Conservation (phyloP, 2,888 invertebrate genomes). For the Dione juno region DNA sequence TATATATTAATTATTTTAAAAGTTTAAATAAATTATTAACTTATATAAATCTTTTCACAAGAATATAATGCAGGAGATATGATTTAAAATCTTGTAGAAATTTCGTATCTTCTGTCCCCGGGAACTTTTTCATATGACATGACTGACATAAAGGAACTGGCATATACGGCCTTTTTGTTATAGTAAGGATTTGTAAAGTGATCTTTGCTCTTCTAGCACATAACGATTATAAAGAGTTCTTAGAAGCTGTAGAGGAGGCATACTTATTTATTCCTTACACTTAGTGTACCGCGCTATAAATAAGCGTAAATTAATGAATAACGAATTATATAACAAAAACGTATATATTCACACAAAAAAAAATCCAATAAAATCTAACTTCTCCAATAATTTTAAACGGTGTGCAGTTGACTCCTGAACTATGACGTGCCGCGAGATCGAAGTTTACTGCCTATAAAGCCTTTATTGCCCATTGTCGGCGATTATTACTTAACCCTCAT, state of each 20-base stretch:
- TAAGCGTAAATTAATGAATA: too few species aligned
- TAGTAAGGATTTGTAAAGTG: too few species aligned
- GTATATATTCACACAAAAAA: background rate
- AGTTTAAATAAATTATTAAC: background rate
- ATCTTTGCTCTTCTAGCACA: too few species aligned
- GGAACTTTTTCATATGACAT: too few species aligned
- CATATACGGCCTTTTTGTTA: too few species aligned
- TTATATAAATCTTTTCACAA: background rate
- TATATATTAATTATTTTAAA: constrained; percentile 10
- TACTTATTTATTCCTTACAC: too few species aligned
- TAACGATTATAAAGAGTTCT: too few species aligned
- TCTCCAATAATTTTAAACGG: constrained; percentile 57
- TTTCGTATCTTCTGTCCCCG: too few species aligned
- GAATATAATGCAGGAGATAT: background rate
- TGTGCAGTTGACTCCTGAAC: constrained; percentile 67
- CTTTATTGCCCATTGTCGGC: constrained; percentile 82
- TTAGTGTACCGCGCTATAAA: too few species aligned
- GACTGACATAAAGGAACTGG: too few species aligned
- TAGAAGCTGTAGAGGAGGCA: too few species aligned
- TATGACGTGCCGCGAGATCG: constrained; percentile 72
- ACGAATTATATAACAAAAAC: background rate
- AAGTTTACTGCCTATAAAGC: constrained; percentile 81
- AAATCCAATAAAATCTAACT: constrained; percentile 3
- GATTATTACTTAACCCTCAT: constrained; percentile 82
- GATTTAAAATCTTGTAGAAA: too few species aligned